Conservation (phyloP, 2,888 invertebrate genomes). For the Steinernema hermaphroditum region DNA sequence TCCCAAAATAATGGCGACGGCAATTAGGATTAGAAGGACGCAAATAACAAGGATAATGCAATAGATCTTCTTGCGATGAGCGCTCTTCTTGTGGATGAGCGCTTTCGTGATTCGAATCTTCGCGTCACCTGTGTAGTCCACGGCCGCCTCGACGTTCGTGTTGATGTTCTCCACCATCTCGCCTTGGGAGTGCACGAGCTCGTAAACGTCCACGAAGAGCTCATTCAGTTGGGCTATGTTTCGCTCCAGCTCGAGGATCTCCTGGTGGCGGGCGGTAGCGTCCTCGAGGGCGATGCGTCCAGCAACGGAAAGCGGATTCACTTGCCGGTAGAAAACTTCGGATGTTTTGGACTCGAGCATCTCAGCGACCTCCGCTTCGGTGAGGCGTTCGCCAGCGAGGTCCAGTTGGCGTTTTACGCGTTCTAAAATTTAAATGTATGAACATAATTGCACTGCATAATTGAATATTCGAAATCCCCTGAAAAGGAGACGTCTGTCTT, state of each 20-base stretch:
- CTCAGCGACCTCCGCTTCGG: constrained; percentile 54
- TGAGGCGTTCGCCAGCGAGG: constrained; percentile 56
- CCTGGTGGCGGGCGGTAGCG: constrained; percentile 79
- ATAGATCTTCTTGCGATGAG: constrained; percentile 49
- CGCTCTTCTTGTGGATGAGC: constrained; percentile 53
- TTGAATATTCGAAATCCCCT: too few relatives aligned
- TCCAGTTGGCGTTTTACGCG: constrained; percentile 63
- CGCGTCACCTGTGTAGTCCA: constrained; percentile 48
- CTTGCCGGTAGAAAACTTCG: constrained; percentile 60
- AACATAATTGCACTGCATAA: too few relatives aligned
- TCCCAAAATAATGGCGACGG: constrained; percentile 54
- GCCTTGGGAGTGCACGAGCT: constrained; percentile 76
- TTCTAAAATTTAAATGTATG: constrained; percentile 43
- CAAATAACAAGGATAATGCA: constrained; percentile 39
- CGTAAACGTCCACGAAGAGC: constrained; percentile 99
- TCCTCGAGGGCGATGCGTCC: constrained; percentile 60
- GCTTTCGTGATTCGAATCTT: constrained; percentile 46
- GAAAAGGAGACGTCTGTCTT: not conserved
- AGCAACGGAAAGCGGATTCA: constrained; percentile 58
- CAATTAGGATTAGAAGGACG: constrained; percentile 51
- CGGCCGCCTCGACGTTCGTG: constrained; percentile 53
- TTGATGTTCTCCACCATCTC: constrained; percentile 60
- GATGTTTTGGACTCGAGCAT: constrained; percentile 57
- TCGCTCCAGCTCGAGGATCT: constrained; percentile 98
- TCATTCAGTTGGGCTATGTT: constrained; percentile 98